Percentiles rank a stretch among this genome's conserved stretches.
These are phyloP conservation scores for Sinopyrophorus schimmeli DNA, from an alignment of 2,888 invertebrate species.

Conservation along the genomic window DNA sequence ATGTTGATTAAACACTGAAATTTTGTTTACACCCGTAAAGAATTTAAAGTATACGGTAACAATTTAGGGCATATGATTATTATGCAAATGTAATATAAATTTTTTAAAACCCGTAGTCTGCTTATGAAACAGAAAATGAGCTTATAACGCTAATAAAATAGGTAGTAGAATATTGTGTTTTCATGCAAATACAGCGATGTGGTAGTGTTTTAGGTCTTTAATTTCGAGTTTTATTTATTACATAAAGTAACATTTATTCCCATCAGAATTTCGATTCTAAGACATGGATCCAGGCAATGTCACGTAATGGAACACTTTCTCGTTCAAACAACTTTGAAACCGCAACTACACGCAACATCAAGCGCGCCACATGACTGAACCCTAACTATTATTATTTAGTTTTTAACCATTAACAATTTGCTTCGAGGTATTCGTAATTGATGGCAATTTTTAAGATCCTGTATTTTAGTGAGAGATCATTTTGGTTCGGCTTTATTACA, in stretches of 20 bases:
- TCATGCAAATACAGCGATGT: constrained; percentile 34
- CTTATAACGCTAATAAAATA: no score
- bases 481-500: constrained; percentile 25
- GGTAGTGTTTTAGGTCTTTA: no score
- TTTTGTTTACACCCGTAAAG: constrained; percentile 4
- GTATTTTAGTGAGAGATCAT: constrained; percentile 19
- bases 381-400: constrained; percentile 26
- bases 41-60: constrained; percentile 7
- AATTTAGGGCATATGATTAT: constrained; percentile 6
- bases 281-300: constrained; percentile 14
- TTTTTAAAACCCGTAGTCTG: no score
- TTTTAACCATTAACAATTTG: constrained; percentile 31
- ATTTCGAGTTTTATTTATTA: no score
- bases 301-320: constrained; percentile 27
- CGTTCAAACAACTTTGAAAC: constrained; percentile 18
- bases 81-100: constrained; percentile 20
- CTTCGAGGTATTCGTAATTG: constrained; percentile 29
- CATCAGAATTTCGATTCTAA: no score
- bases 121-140: no score
- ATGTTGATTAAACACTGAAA: constrained; percentile 2
- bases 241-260: no score
- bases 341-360: constrained; percentile 30
- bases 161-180: no score
- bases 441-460: constrained; percentile 26
- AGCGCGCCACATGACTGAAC: constrained; percentile 28